A percentile compares a stretch with the other conserved stretches of the same genome.
Conservation (phyloP, 1,140 invertebrate species). For the Bombus haemorrhoidalis region DNA sequence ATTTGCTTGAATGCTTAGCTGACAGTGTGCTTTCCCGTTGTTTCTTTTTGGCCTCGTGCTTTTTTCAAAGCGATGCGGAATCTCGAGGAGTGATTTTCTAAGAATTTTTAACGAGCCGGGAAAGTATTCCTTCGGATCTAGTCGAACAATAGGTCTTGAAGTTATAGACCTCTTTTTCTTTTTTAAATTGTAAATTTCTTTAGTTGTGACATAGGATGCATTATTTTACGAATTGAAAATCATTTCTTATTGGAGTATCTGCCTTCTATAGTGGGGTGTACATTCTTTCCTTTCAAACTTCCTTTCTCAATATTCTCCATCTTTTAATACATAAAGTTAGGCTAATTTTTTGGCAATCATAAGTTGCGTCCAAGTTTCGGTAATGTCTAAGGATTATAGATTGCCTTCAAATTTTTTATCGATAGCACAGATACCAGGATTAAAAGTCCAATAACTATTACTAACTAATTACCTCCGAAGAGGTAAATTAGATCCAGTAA, state of each 20-base stretch:
- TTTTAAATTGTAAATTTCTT: background rate
- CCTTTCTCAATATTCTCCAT: background rate
- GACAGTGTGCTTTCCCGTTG: background rate
- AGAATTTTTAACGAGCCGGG: background rate
- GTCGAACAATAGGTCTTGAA: background rate
- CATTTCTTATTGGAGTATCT: background rate
- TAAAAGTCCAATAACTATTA: too few species aligned
- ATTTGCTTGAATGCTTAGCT: background rate
- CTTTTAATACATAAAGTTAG: background rate
- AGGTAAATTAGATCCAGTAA: background rate
- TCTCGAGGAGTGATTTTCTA: background rate
- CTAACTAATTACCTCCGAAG: too few species aligned
- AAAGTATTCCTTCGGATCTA: background rate
- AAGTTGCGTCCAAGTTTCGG: background rate
- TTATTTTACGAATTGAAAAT: background rate
- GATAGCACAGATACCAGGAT: background rate
- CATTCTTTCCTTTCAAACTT: background rate
- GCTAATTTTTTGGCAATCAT: background rate
- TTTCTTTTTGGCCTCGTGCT: background rate
- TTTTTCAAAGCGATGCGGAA: background rate
- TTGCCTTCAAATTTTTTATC: background rate
- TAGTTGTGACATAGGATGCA: background rate
- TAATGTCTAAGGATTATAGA: background rate
- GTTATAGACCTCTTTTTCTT: too few species aligned
- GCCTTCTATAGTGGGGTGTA: background rate